Conservation (phyloP, 2,797 vertebrate species). For the Crenichthys baileyi region DNA sequence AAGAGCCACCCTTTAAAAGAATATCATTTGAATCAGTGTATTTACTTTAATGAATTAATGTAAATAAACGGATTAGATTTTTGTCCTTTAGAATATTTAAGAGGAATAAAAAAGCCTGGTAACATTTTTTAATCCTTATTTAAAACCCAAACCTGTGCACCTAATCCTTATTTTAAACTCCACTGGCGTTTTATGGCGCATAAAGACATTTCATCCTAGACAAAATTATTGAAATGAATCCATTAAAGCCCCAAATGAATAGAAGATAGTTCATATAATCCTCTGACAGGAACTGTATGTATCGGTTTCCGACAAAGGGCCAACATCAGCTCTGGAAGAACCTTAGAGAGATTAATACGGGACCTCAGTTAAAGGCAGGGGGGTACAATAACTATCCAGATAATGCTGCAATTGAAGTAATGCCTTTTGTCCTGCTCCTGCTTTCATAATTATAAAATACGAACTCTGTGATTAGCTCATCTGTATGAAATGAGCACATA, state of each 20-base stretch:
- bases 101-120: neutral
- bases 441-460: conserved; percentile 55
- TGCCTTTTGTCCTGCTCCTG: conserved; percentile 45
- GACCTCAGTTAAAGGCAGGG: conserved; percentile 16
- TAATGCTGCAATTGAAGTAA: conserved; percentile 47
- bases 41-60: neutral
- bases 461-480: conserved; percentile 59
- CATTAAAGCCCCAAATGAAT: neutral
- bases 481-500: conserved; percentile 64
- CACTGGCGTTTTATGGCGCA: neutral
- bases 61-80: neutral
- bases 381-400: conserved; percentile 20
- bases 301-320: conserved; percentile 5
- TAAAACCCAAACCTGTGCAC: neutral
- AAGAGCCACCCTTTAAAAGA: neutral
- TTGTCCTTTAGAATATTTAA: neutral
- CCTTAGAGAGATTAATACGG: conserved; percentile 16
- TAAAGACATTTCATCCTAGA: neutral
- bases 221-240: neutral
- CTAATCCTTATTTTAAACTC: neutral
- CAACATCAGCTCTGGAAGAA: conserved; percentile 14
- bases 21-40: neutral
- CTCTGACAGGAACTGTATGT: neutral
- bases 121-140: neutral
- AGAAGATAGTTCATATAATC: neutral